phyloP scores from a whole-genome alignment of 2,888 invertebrate species.

The Papilio gigon region DNA sequence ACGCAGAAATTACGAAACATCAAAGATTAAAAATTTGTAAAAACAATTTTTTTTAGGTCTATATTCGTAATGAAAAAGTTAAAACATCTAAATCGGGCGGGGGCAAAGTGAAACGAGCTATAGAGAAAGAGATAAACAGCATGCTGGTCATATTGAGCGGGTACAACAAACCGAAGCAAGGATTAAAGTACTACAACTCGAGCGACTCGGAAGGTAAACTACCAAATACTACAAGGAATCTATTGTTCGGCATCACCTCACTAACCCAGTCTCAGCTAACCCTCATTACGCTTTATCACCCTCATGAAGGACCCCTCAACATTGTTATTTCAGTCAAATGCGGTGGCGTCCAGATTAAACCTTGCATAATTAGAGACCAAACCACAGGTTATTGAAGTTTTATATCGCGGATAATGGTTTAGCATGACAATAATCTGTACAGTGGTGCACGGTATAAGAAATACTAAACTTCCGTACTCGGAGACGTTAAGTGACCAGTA shows the following conservation, averaged over 20 bases:
- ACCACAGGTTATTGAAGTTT: conserved; percentile 55
- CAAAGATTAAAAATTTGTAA: too few species aligned
- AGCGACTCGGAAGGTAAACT: conserved; percentile 60
- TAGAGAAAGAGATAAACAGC: conserved; percentile 61
- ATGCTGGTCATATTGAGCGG: conserved; percentile 71
- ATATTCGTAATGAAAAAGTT: conserved; percentile 57
- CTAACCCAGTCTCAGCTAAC: conserved; percentile 23
- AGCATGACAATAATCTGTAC: conserved; percentile 25
- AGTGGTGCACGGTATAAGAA: background rate
- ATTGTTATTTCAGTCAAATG: conserved; percentile 67
- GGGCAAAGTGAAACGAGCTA: conserved; percentile 57
- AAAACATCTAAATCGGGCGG: conserved; percentile 45
- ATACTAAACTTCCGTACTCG: background rate
- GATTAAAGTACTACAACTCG: conserved; percentile 58
- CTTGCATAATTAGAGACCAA: conserved; percentile 65
- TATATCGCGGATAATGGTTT: conserved; percentile 18
- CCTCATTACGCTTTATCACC: conserved; percentile 41
- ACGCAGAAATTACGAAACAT: too few species aligned
- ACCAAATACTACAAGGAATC: background rate
- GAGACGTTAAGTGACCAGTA: too few species aligned
- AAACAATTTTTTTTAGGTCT: conserved; percentile 67
- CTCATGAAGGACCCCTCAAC: conserved; percentile 45
- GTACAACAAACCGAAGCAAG: conserved; percentile 56
- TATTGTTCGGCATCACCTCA: conserved; percentile 3
- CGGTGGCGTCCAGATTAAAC: conserved; percentile 63